These are phyloP conservation scores for Pollenia labialis DNA, from an alignment of 2,888 invertebrate genomes.

Conservation along the genomic window DNA sequence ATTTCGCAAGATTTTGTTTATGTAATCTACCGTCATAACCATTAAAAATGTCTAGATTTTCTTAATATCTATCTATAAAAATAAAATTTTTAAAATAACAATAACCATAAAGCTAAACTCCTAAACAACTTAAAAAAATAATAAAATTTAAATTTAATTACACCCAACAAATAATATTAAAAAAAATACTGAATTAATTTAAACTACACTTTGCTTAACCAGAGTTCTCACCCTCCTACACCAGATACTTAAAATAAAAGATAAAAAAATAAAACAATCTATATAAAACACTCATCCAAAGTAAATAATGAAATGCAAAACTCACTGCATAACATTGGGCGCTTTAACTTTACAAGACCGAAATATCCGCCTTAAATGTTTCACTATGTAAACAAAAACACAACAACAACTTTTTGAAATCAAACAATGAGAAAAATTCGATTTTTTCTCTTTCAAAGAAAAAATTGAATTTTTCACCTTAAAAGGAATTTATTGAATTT, in stretches of 20 bases:
- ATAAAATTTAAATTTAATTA: constrained; percentile 29
- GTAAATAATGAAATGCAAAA: constrained; percentile 65
- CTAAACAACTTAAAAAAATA: constrained; percentile 23
- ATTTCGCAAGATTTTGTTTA: too few species aligned
- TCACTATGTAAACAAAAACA: constrained; percentile 78
- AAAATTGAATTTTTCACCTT: constrained; percentile 57
- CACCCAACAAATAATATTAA: constrained; percentile 14
- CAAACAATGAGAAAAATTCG: constrained; percentile 59
- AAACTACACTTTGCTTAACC: constrained; percentile 78
- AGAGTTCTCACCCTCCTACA: constrained; percentile 81
- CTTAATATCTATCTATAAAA: too few species aligned
- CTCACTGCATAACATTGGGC: constrained; percentile 77
- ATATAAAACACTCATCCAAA: constrained; percentile 49
- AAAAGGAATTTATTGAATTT: constrained; percentile 34
- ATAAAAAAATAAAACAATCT: constrained; percentile 48
- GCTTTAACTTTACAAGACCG: constrained; percentile 82
- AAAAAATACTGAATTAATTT: constrained; percentile 60
- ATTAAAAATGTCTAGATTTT: too few species aligned
- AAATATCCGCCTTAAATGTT: constrained; percentile 83
- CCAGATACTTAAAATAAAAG: constrained; percentile 55
- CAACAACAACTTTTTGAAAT: constrained; percentile 36
- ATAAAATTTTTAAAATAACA: background rate
- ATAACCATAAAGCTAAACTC: background rate
- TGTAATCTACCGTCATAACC: too few species aligned
- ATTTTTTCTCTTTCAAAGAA: constrained; percentile 59